phyloP scores from a whole-genome alignment of 1,140 invertebrate species.

The Drosophila persimilis region DNA sequence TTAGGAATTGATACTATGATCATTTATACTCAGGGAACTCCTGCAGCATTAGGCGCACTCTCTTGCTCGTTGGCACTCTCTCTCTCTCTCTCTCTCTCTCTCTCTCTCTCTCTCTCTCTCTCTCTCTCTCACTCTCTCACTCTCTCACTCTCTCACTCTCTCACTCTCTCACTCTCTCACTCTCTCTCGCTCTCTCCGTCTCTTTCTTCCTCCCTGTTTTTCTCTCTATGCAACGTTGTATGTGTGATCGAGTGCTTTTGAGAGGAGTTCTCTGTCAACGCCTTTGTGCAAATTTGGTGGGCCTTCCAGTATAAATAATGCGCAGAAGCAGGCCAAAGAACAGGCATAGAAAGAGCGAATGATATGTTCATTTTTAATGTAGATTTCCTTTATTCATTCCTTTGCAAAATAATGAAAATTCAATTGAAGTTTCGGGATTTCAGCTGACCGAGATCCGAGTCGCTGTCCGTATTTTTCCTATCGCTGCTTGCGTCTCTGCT shows the following conservation, averaged over 20 bases:
- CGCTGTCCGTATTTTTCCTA: too few species aligned
- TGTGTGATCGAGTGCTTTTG: conserved; percentile 1
- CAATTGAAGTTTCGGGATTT: too few species aligned
- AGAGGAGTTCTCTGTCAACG: conserved; percentile 37
- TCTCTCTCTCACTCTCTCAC: conserved; percentile 1
- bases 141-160: conserved; percentile 4
- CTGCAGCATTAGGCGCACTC: conserved; percentile 26
- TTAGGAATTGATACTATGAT: conserved; percentile 37
- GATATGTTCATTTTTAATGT: neutral
- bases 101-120: conserved; percentile 4
- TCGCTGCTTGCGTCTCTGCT: too few species aligned
- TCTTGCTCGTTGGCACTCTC: neutral
- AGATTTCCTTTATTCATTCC: too few species aligned
- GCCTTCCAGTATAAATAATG: conserved; percentile 69
- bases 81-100: conserved; percentile 5
- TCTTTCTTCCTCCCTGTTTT: conserved; percentile 1
- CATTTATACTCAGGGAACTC: conserved; percentile 35
- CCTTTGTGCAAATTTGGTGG: conserved; percentile 26
- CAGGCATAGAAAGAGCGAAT: conserved; percentile 20
- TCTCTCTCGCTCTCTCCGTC: conserved; percentile 1
- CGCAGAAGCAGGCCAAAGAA: conserved; percentile 44
- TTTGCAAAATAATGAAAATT: too few species aligned
- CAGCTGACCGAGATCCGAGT: too few species aligned
- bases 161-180: conserved; percentile 1
- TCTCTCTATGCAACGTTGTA: neutral